A percentile compares a stretch with the other conserved stretches of the same genome.
Evolutionary conservation across 2,888 invertebrate genomes (phyloP).

Genomic region (Campoplex nolae): DNA sequence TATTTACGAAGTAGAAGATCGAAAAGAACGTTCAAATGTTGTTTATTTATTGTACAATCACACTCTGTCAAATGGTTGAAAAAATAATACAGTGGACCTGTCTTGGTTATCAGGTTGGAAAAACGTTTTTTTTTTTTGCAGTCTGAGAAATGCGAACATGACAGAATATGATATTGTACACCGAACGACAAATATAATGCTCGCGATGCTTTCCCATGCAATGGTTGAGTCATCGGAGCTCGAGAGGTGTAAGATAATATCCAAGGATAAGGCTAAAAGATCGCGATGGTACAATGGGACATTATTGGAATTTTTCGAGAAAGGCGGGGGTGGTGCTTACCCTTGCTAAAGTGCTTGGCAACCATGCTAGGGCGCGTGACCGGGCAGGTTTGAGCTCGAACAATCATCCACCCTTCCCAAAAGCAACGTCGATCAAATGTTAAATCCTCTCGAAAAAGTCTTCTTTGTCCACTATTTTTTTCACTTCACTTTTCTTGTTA

Average conservation of each 20-base stretch:
- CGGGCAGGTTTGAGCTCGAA: slow-evolving; percentile 68
- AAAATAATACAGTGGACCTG: not conserved
- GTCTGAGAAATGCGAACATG: not conserved
- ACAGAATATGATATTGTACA: not conserved
- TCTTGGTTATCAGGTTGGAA: not conserved
- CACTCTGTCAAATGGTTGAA: not conserved
- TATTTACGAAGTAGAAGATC: too few species aligned
- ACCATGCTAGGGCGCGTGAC: slow-evolving; percentile 80
- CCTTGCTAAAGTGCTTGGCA: slow-evolving; percentile 83
- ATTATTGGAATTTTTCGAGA: not conserved
- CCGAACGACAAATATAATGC: not conserved
- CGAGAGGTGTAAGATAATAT: slow-evolving; percentile 15
- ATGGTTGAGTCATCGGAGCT: slow-evolving; percentile 14
- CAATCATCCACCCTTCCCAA: slow-evolving; percentile 69
- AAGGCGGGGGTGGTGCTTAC: slow-evolving; percentile 74
- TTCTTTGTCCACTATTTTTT: slow-evolving; percentile 13
- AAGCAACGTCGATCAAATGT: slow-evolving; percentile 49
- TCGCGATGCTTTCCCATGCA: not conserved
- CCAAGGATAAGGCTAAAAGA: not conserved
- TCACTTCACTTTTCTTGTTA: slow-evolving; percentile 30
- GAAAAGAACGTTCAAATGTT: too few species aligned
- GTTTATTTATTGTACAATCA: not conserved
- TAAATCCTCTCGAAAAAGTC: slow-evolving; percentile 46
- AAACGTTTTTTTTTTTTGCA: not conserved
- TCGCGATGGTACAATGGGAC: slow-evolving; percentile 8